Evolutionary conservation across 2,797 vertebrate genomes (phyloP).

Genomic region (Clamator glandarius): DNA sequence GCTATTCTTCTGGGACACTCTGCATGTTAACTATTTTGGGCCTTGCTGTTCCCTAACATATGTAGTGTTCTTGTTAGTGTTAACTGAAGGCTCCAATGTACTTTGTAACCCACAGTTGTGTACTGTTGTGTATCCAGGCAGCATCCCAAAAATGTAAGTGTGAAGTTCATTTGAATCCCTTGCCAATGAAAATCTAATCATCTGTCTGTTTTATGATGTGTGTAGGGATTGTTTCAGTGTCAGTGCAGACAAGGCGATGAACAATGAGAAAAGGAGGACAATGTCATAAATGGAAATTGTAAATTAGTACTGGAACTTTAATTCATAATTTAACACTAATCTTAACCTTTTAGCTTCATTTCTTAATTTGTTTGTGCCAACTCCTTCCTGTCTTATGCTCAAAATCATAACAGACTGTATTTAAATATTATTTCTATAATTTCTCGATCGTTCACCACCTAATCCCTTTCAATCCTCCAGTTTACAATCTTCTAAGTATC

Average conservation of each 20-base stretch:
- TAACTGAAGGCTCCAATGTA: slow-evolving; percentile 28
- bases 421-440: background rate
- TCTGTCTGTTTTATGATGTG: slow-evolving; percentile 50
- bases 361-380: slow-evolving; percentile 9
- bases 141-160: slow-evolving; percentile 35
- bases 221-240: slow-evolving; percentile 34
- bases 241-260: slow-evolving; percentile 1
- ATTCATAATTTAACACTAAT: background rate
- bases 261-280: background rate
- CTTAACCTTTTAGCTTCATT: background rate
- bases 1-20: background rate
- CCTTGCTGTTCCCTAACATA: slow-evolving; percentile 7
- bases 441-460: background rate
- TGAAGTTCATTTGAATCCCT: slow-evolving; percentile 42
- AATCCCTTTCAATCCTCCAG: background rate
- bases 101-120: slow-evolving; percentile 31
- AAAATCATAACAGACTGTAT: background rate
- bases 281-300: background rate
- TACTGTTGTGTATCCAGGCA: slow-evolving; percentile 39
- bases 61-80: background rate
- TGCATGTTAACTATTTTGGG: slow-evolving; percentile 24
- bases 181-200: slow-evolving; percentile 57
- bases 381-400: background rate
- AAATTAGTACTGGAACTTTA: background rate
- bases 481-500: slow-evolving; percentile 26